Evolutionary conservation across 2,888 invertebrate genomes (phyloP), one percentile per base, ranked within the genome.

Genomic region (Drosophila sordidapex): DNA sequence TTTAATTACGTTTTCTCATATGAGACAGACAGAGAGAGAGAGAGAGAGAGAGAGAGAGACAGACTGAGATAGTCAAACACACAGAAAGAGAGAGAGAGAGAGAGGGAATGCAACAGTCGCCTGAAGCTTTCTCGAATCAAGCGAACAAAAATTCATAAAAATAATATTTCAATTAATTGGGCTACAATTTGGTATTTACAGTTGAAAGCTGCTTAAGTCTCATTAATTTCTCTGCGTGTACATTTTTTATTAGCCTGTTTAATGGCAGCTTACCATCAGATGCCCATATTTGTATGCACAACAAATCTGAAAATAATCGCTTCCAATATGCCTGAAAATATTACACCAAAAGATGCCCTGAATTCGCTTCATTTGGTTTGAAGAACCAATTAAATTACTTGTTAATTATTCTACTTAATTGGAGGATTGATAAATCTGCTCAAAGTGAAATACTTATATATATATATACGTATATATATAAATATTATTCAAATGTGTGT

Each of bases 1-100:
- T 82, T 81, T 76, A 83, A 76, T 82, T 83, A 71, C 74, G 40
- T 54, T 74, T 51, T 25, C 64, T 25, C 61, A 72, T 51, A 52
- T 52, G 40, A 11, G 40, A 43, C 11, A 33, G 11, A 21, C 1
- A 1, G 1, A 18, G 18, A 38, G 10, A 49, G 31, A 48, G 4
- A 53, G 3, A 38, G 11, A 1, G 1, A 18, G 18, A 38, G 10
- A 49, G 31, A 48, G 4, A 53, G 2, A 38, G 11, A 21, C 2
- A 1, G 1, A 18, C 31, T 8, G 21, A 38, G n/a, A 49, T 15
- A 63, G 6, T 48, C 4, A 33, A 33, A 4, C 11, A 33, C 4
- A 33, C 0, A 64, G n/a, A 27, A 1, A 29, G 3, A 21, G 6
- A 15, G 15, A 63, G 36, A 54, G 11, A 21, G 8, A 6, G 18